Conservation (phyloP, 2,797 vertebrate genomes). For the Pangasius sanitwongsei region DNA sequence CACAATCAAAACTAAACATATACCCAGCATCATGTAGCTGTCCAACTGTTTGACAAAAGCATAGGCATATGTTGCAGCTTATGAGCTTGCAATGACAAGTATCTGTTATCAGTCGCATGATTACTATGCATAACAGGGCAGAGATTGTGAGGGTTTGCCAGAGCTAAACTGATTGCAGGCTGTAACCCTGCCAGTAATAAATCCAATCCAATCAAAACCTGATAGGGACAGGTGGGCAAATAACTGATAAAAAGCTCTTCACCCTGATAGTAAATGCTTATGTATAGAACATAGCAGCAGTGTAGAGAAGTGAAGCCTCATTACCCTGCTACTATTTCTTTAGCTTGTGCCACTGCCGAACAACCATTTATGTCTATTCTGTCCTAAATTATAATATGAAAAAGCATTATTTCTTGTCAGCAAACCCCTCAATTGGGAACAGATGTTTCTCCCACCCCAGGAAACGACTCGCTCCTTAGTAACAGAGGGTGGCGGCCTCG, state of each 20-base stretch:
- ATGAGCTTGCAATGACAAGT: background rate
- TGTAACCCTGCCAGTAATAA: constrained; percentile 18
- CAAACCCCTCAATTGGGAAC: constrained; percentile 70
- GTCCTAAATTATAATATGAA: constrained; percentile 68
- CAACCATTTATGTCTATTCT: constrained; percentile 64
- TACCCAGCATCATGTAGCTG: background rate
- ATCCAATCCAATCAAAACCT: constrained; percentile 20
- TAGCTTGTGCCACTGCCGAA: constrained; percentile 51
- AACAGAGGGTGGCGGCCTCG: constrained; percentile 67
- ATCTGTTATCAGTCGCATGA: constrained; percentile 13
- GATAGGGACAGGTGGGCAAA: constrained; percentile 42
- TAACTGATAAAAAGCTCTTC: constrained; percentile 40
- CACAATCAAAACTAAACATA: constrained; percentile 27
- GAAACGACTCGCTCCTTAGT: constrained; percentile 71
- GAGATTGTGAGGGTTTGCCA: constrained; percentile 1
- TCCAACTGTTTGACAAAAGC: background rate
- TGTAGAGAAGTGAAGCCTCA: constrained; percentile 55
- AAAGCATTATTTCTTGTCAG: constrained; percentile 65
- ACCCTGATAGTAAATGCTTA: constrained; percentile 43
- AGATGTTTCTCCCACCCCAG: constrained; percentile 72
- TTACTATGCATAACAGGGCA: constrained; percentile 16
- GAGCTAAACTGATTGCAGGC: constrained; percentile 12
- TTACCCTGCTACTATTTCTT: constrained; percentile 61
- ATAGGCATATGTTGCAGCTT: background rate
- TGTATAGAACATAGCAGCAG: constrained; percentile 14